A percentile compares a stretch with the other conserved stretches of the same genome.
Evolutionary conservation across 2,113 vertebrate genomes (phyloP).

Genomic region (Arvicanthis niloticus): DNA sequence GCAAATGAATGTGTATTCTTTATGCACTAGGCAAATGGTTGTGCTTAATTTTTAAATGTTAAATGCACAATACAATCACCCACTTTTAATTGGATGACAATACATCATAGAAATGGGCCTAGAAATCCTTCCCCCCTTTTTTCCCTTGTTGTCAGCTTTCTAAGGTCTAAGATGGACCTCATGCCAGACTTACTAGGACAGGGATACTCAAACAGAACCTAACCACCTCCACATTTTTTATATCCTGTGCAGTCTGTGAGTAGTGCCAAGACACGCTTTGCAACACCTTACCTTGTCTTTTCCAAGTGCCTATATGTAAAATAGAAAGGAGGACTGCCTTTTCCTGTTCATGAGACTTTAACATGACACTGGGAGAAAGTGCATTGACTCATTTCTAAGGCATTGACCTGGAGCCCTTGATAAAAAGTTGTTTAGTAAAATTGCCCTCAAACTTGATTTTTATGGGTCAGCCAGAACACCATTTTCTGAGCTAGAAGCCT

Average conservation of each 20-base stretch:
- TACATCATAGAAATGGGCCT: not conserved
- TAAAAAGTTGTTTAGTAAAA: constrained; percentile 61
- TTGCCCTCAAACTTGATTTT: constrained; percentile 47
- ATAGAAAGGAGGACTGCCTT: constrained; percentile 16
- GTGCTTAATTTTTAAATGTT: not conserved
- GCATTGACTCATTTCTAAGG: constrained; percentile 26
- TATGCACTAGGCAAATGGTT: not conserved
- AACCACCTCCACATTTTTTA: not conserved
- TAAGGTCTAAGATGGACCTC: not conserved
- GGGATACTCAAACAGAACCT: not conserved
- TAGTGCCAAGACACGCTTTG: not conserved
- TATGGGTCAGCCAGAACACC: constrained; percentile 46
- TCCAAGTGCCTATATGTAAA: constrained; percentile 4
- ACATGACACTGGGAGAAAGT: not conserved
- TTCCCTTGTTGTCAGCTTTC: constrained; percentile 12
- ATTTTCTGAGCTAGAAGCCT: constrained; percentile 43
- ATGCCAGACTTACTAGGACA: not conserved
- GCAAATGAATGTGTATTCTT: constrained; percentile 4
- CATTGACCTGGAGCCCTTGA: constrained; percentile 43
- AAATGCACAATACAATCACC: not conserved
- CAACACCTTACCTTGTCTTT: constrained; percentile 6
- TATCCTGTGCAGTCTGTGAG: not conserved
- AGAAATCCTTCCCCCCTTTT: not conserved
- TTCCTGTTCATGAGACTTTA: constrained; percentile 22
- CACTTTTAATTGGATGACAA: constrained; percentile 35